Conservation (phyloP, 2,888 invertebrate genomes). For the Podabrus alpinus region DNA sequence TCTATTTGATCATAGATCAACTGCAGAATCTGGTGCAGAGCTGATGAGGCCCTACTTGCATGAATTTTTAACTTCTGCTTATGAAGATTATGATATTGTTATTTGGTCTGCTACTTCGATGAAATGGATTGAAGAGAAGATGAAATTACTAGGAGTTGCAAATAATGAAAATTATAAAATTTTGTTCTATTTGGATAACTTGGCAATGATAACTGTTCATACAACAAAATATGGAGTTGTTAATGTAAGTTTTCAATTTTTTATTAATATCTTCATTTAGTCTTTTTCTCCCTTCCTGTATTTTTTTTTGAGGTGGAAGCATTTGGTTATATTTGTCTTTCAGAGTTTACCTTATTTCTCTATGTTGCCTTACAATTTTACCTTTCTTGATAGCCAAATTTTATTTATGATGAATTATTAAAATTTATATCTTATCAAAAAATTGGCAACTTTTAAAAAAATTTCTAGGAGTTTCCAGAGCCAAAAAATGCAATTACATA, state of each 20-base stretch:
- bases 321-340: no score
- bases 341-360: no score
- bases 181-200: slow-evolving; percentile 86
- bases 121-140: slow-evolving; percentile 98
- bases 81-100: slow-evolving; percentile 91
- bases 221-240: slow-evolving; percentile 89
- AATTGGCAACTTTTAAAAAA: no score
- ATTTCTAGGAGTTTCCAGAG: no score
- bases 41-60: slow-evolving; percentile 94
- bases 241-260: slow-evolving; percentile 67
- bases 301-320: no score
- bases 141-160: slow-evolving; percentile 88
- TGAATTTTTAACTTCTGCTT: slow-evolving; percentile 87
- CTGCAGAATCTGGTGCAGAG: slow-evolving; percentile 83
- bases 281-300: no score
- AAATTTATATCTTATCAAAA: no score
- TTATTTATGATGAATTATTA: no score
- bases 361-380: no score
- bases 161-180: slow-evolving; percentile 86
- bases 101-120: slow-evolving; percentile 99
- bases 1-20: slow-evolving; percentile 91
- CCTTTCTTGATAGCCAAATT: no score
- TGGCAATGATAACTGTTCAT: slow-evolving; percentile 95
- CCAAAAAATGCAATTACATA: no score
- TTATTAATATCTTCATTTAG: not conserved